Evolutionary conservation across 1,140 invertebrate species (phyloP), one percentile per base, ranked within the genome.

Genomic region (Hyphantria cunea): DNA sequence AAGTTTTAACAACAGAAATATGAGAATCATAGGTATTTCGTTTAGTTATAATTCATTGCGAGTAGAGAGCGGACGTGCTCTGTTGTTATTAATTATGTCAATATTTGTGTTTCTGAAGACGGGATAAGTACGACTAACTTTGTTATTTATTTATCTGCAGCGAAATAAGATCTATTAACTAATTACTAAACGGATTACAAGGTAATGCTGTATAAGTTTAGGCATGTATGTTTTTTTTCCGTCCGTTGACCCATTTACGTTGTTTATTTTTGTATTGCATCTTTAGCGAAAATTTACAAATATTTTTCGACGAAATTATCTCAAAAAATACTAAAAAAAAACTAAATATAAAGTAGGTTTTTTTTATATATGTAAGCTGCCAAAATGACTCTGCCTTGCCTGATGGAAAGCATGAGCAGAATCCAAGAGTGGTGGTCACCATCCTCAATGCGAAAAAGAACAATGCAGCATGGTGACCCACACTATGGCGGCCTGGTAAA

Each of bases 51-150:
- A 76, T 71, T 71, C 74, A 70, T 64, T 15, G 48, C 68, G 44
- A 64, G 74, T 70, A 77, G 62, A 54, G 39, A 64, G 49, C 60
- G 64, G 55, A 74, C 72, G 71, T 77, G 69, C 63, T 68, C 66
- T 68, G 71, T 74, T 74, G 47, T 66, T 77, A 77, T 74, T 77
- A 74, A 77, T 77, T 74, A 77, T 74, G 72, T 70, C 72, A 77
- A 77, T 77, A 74, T 77, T 74, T 72, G 72, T 75, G 66, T 74
- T 76, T 63, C 70, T 70, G 67, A 72, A 78, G 63, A 78, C 72
- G 68, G 63, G 72, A 78, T 71, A 78, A 75, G 66, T 63, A 70
- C 64, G 61, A 61, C 55, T 63, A 74, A 74, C 54, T 78, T 73
- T 45, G 60, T 70, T 69, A 70, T 68, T 63, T 72, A 76, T 69